Evolutionary conservation across 2,888 invertebrate species (phyloP), one percentile per base, ranked within the genome.

Genomic region (Ectemnius continuus): DNA sequence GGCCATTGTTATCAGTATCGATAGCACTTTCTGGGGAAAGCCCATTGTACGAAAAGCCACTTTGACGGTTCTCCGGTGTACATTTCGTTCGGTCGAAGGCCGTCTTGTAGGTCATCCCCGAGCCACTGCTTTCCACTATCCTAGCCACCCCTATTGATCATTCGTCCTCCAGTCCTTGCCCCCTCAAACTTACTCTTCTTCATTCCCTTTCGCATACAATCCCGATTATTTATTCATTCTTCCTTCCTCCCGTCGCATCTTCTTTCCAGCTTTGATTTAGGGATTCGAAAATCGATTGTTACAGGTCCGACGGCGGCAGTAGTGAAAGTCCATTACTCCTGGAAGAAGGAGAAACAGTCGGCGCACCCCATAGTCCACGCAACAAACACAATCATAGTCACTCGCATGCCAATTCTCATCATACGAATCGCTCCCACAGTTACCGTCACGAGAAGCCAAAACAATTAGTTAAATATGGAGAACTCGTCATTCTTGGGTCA

Each of bases 401-500:
- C 74, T 83, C 85, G 68, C 88, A 89, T 75, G 86, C 83, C 63
- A 87, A 87, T 83, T 85, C 86, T 58, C 89, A 89, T 14, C 52
- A 52, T 14, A 52, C 52, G 5, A 52, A 52, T 73, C 86, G 87
- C 75, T 84, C 86, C 70, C 90, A 91, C 73, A 88, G 89, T 84
- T 94, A 95, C 90, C 95, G 95, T 88, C 93, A 94, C 81, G 96
- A 96, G 88, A 96, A 96, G 91, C 95, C 96, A 79, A 95, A 96
- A 91, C 94, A 94, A 83, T 92, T 93, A 85, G 92, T 96, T 89
- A 97, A 97, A 93, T 97, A 97, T 93, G 97, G 97, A 86, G 97
- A 97, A 93, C 94, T 97, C 91, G 96, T 97, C 91, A 97, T 97
- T 91, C 95, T 97, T 91, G 97, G 98, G 95, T 97, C 92, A 94